A percentile compares a stretch with the other conserved stretches of the same genome.
Evolutionary conservation across 2,888 invertebrate genomes (phyloP).

Genomic region (Chymomyza caudatula): DNA sequence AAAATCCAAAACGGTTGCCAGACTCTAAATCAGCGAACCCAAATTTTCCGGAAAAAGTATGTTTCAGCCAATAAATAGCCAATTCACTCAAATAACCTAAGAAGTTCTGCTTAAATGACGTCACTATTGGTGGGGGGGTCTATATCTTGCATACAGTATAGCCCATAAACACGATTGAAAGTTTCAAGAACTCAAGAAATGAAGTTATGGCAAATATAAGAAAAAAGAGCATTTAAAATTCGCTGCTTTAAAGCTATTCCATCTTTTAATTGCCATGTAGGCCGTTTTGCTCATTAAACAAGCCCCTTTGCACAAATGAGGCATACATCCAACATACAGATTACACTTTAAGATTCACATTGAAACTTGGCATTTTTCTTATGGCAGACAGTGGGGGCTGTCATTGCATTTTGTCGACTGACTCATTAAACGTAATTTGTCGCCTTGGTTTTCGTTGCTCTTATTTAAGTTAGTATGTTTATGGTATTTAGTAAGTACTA

Average conservation of each 20-base stretch:
- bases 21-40: no score
- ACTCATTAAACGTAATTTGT: not conserved
- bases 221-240: not conserved
- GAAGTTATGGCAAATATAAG: no score
- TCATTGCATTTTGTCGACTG: not conserved
- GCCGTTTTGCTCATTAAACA: conserved; percentile 58
- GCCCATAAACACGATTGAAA: no score
- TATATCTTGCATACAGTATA: no score
- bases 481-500: not conserved
- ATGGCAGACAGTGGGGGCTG: not conserved
- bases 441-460: not conserved
- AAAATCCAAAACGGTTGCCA: no score
- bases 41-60: no score
- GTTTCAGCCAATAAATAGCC: no score
- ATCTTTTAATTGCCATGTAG: conserved; percentile 49
- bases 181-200: no score
- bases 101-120: no score
- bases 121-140: no score
- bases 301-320: conserved; percentile 49
- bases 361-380: not conserved
- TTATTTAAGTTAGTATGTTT: not conserved
- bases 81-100: no score
- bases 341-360: not conserved
- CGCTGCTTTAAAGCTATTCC: not conserved
- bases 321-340: not conserved